Evolutionary conservation across 2,113 vertebrate species (phyloP), one percentile per base, ranked within the genome.

Genomic region (Apaloderma vittatum): DNA sequence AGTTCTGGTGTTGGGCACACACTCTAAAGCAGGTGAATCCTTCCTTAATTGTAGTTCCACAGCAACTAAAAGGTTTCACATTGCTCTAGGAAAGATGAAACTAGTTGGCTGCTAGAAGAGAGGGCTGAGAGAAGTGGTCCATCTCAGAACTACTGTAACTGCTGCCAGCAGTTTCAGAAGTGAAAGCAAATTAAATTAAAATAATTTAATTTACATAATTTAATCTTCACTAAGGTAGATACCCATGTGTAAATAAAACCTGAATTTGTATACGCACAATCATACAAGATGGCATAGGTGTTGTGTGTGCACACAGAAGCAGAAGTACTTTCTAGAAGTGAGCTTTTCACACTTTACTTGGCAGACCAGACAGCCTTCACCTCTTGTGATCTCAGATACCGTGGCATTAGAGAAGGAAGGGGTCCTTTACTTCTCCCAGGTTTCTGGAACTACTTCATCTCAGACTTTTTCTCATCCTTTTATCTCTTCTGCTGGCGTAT

Each of bases 21-120:
- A 16, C 51, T 92, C 72, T 54, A 73, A 37, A 74, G 86, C 88
- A 97, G 96, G 94, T 97, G 97, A 96, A 92, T 93, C 95, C 90
- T 91, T 93, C 88, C 88, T 84, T 71, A 27, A 48, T 49, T 57
- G 52, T n/a, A 78, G 75, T 16, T 95, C 51, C 80, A 85, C 40
- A 73, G 66, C 27, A 75, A 97, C 66, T 65, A 67, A 92, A 96
- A 68, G 0, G 0, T 65, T 81, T 81, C 76, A 78, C 24, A 85
- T 24, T 62, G 9, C 70, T 65, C 9, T 4, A 84, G 75, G 26
- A 88, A 75, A 91, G 72, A 58, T 14, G 17, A 61, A 88, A 93
- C 34, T 43, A 93, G 37, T 37, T 92, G 24, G 20, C 72, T 86
- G 67, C 48, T 59, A 61, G 36, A 83, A 81, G 32, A 79, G 27